Conservation (phyloP, 2,113 vertebrate genomes). For the Anser brachyrhynchus region DNA sequence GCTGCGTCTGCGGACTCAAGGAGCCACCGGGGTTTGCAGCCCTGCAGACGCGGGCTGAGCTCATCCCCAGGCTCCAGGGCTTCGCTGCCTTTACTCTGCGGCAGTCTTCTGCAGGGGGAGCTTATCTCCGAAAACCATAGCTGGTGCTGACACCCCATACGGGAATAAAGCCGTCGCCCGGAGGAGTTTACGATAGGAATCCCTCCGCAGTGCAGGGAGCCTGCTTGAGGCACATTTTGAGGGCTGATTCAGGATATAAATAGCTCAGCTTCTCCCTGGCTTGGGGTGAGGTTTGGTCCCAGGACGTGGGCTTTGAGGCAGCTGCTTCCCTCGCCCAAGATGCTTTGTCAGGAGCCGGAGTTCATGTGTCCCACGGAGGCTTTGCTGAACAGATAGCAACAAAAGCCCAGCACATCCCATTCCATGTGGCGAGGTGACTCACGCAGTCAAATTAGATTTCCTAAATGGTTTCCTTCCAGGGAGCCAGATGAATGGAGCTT, state of each 20-base stretch:
- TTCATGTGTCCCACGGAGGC: background rate
- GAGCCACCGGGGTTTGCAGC: background rate
- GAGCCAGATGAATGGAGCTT: constrained; percentile 47
- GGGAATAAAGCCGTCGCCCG: background rate
- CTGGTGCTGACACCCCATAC: background rate
- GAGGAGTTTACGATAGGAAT: background rate
- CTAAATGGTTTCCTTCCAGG: constrained; percentile 46
- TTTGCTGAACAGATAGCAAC: background rate
- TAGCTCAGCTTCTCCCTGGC: background rate
- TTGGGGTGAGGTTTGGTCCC: background rate
- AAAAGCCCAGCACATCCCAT: background rate
- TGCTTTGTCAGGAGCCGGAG: constrained; percentile 4
- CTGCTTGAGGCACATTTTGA: accelerated
- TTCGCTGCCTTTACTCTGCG: background rate
- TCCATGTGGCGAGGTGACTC: constrained; percentile 30
- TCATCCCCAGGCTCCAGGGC: background rate
- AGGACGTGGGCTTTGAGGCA: background rate
- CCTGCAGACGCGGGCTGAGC: background rate
- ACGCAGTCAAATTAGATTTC: constrained; percentile 28
- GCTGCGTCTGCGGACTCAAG: background rate
- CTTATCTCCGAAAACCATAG: background rate
- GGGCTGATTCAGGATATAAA: background rate
- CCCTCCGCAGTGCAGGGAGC: background rate
- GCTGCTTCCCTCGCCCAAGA: background rate
- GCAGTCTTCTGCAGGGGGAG: background rate